A percentile compares a stretch with the other conserved stretches of the same genome.
These are phyloP conservation scores for Ceramica pisi DNA, from an alignment of 2,888 invertebrate species.

Conservation along the genomic window DNA sequence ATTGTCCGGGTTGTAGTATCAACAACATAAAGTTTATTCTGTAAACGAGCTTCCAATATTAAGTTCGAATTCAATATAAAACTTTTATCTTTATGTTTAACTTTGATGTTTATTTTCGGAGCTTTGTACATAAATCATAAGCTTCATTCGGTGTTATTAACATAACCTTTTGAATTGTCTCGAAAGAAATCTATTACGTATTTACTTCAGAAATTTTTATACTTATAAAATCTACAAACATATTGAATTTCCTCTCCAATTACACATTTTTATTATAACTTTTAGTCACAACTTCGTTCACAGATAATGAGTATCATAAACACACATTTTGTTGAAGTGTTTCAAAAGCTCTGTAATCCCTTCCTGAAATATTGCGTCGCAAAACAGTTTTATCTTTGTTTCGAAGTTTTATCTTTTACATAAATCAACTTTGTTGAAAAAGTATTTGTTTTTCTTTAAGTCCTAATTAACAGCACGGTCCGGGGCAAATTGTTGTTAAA, in stretches of 20 bases:
- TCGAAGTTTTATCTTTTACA: conserved; percentile 29
- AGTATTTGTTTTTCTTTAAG: conserved; percentile 13
- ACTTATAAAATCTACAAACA: too few species aligned
- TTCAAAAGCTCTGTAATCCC: conserved; percentile 31
- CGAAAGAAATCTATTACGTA: too few species aligned
- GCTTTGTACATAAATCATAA: too few species aligned
- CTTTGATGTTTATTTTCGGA: not conserved
- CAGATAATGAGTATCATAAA: conserved; percentile 19
- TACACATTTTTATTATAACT: not conserved
- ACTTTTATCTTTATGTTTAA: not conserved
- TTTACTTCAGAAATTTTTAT: too few species aligned
- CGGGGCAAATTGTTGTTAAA: not conserved
- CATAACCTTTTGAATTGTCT: too few species aligned
- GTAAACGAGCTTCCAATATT: not conserved
- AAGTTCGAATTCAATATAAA: not conserved
- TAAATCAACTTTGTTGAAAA: conserved; percentile 42
- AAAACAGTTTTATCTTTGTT: conserved; percentile 48
- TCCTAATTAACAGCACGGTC: conserved; percentile 25
- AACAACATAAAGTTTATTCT: not conserved
- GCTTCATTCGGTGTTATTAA: too few species aligned
- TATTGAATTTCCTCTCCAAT: not conserved
- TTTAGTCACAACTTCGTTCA: not conserved
- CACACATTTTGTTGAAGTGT: conserved; percentile 19
- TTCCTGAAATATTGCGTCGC: conserved; percentile 19
- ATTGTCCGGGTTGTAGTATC: conserved; percentile 13